Evolutionary conservation across 2,113 vertebrate species (phyloP).

Genomic region (Antennarius striatus): DNA sequence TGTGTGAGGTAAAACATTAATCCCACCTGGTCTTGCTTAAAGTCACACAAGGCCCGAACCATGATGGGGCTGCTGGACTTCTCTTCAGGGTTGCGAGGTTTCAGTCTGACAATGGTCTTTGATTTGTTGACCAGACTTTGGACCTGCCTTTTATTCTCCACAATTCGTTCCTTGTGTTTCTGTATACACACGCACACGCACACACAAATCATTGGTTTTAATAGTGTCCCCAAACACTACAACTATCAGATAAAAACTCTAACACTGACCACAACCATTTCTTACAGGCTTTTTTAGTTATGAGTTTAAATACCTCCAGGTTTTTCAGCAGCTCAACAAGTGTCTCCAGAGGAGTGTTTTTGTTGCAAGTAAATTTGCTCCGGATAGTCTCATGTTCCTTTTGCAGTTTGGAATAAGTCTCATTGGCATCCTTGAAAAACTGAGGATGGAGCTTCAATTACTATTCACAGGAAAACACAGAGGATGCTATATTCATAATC

Average conservation of each 20-base stretch:
- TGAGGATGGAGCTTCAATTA: constrained; percentile 45
- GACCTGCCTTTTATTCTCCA: constrained; percentile 94
- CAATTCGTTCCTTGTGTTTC: constrained; percentile 89
- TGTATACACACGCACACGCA: constrained; percentile 54
- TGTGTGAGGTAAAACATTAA: background rate
- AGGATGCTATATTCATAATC: too few relatives aligned
- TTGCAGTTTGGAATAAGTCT: constrained; percentile 87
- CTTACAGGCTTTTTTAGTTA: background rate
- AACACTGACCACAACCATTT: background rate
- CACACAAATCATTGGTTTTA: background rate
- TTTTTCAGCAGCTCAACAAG: constrained; percentile 88
- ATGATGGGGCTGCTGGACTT: constrained; percentile 84
- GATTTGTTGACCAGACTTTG: constrained; percentile 93
- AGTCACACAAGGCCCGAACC: constrained; percentile 93
- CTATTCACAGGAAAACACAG: background rate
- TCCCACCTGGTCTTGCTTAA: constrained; percentile 96
- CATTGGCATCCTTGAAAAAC: constrained; percentile 96
- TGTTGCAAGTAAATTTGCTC: constrained; percentile 89
- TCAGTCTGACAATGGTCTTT: constrained; percentile 91
- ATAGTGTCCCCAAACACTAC: background rate
- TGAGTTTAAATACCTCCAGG: constrained; percentile 84
- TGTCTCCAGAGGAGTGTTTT: constrained; percentile 84
- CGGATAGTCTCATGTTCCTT: constrained; percentile 86
- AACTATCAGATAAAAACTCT: background rate
- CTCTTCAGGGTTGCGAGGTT: constrained; percentile 91